phyloP scores from a whole-genome alignment of 2,113 vertebrate genomes.

The Paramisgurnus dabryanus region DNA sequence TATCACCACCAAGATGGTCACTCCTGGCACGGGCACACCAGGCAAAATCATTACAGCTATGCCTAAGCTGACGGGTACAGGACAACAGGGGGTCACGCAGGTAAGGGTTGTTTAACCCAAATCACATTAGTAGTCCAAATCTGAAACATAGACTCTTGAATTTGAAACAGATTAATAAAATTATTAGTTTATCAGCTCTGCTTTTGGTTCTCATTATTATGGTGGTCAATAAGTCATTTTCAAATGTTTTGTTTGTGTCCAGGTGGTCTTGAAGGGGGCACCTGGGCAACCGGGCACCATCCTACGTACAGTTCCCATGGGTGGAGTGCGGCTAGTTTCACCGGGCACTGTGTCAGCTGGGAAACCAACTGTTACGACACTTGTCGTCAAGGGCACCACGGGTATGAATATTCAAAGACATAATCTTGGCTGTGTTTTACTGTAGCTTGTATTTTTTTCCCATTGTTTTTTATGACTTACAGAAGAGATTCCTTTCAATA shows the following conservation, averaged over 20 bases:
- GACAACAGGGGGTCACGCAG: slow-evolving; percentile 83
- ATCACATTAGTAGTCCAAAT: too few relatives aligned
- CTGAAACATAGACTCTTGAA: too few relatives aligned
- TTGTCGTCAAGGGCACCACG: slow-evolving; percentile 84
- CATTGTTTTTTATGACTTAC: not conserved
- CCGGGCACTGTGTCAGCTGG: slow-evolving; percentile 81
- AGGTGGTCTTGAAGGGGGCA: slow-evolving; percentile 83
- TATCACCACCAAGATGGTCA: slow-evolving; percentile 83
- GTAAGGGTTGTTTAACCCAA: slow-evolving; percentile 56
- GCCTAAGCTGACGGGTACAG: slow-evolving; percentile 75
- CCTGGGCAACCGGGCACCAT: slow-evolving; percentile 84
- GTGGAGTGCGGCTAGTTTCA: slow-evolving; percentile 79
- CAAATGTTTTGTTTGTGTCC: not conserved
- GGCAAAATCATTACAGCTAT: slow-evolving; percentile 82
- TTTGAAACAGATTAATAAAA: too few relatives aligned
- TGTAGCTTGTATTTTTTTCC: too few relatives aligned
- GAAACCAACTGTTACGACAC: slow-evolving; percentile 82
- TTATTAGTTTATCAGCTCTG: not conserved
- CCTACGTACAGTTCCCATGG: slow-evolving; percentile 81
- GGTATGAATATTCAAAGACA: slow-evolving; percentile 61
- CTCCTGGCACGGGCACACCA: slow-evolving; percentile 77
- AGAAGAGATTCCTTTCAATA: not conserved
- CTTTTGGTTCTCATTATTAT: too few relatives aligned
- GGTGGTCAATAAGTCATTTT: not conserved
- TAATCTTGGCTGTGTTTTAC: not conserved